Percentiles rank a stretch among this genome's conserved stretches.
Conservation (phyloP, 2,113 vertebrate species). For the Pristiophorus japonicus region DNA sequence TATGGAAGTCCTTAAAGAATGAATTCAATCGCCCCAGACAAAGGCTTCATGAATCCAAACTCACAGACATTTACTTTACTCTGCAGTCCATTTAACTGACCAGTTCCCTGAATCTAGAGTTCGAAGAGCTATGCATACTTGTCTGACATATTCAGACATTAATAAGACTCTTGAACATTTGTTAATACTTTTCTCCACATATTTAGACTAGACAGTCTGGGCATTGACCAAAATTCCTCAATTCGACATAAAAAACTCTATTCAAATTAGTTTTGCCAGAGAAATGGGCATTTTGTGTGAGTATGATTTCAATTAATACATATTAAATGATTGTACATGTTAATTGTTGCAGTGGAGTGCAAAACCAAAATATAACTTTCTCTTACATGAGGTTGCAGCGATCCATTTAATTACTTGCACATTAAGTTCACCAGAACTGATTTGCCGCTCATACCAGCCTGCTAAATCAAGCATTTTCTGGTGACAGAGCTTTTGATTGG, state of each 20-base stretch:
- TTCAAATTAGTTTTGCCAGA: background rate
- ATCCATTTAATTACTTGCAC: background rate
- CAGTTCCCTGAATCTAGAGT: background rate
- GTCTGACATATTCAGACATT: background rate
- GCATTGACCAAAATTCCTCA: background rate
- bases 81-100: background rate
- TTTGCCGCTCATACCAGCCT: background rate
- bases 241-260: background rate
- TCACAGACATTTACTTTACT: background rate
- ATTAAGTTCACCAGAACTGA: background rate
- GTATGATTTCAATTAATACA: background rate
- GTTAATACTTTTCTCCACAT: background rate
- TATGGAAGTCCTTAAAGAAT: background rate
- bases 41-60: background rate
- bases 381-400: background rate
- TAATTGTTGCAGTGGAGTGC: background rate
- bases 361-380: background rate
- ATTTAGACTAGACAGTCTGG: background rate
- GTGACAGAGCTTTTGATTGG: background rate
- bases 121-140: background rate
- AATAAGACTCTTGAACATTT: slow-evolving; percentile 4
- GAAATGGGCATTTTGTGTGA: background rate
- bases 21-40: background rate
- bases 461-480: background rate
- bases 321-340: background rate